A percentile compares a stretch with the other conserved stretches of the same genome.
Evolutionary conservation across 2,797 vertebrate genomes (phyloP).

Genomic region (Macroramphosus scolopax): DNA sequence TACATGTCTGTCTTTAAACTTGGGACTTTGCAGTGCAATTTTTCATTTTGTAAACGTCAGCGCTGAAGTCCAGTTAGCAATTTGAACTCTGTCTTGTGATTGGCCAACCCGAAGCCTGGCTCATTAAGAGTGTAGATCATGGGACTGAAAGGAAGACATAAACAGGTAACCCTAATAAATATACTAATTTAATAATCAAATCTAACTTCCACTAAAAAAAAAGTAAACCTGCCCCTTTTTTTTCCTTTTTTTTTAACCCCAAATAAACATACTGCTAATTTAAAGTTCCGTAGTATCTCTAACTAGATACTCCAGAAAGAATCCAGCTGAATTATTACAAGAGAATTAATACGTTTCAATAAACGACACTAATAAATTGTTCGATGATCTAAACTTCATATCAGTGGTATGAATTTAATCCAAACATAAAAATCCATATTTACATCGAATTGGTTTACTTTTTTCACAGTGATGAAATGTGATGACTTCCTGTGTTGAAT

Average conservation of each 20-base stretch:
- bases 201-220: conserved; percentile 99
- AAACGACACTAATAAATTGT: conserved; percentile 93
- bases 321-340: conserved; percentile 75
- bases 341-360: conserved; percentile 84
- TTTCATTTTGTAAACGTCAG: conserved; percentile 89
- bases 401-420: conserved; percentile 83
- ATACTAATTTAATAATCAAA: conserved; percentile 94
- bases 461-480: conserved; percentile 89
- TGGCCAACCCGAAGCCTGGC: conserved; percentile 97
- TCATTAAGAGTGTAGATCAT: conserved; percentile 94
- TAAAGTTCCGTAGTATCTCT: conserved; percentile 92
- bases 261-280: conserved; percentile 86
- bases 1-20: conserved; percentile 82
- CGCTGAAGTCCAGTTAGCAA: conserved; percentile 89
- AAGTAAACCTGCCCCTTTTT: conserved; percentile 99
- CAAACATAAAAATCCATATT: conserved; percentile 76
- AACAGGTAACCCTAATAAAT: conserved; percentile 99
- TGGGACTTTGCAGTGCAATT: conserved; percentile 87
- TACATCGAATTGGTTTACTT: conserved; percentile 96
- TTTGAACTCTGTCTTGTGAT: conserved; percentile 97
- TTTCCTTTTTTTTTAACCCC: conserved; percentile 81
- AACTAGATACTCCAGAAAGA: conserved; percentile 89
- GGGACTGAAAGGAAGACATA: conserved; percentile 99
- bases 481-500: conserved; percentile 67
- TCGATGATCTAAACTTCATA: conserved; percentile 85